Evolutionary conservation across 2,797 vertebrate species (phyloP).

Genomic region (Erethizon dorsatum): DNA sequence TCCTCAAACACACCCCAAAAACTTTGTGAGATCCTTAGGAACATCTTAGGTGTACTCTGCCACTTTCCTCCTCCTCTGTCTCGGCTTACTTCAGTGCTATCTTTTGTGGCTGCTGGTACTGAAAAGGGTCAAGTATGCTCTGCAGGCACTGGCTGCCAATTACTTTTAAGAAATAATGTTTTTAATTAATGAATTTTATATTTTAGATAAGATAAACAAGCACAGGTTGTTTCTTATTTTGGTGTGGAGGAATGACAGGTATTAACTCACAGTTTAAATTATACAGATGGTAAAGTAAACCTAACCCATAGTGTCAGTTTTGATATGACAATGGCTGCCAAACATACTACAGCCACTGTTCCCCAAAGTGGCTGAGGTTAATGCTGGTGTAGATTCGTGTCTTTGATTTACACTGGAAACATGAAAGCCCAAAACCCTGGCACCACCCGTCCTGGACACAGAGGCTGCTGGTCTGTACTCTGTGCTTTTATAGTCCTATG

Average conservation of each 20-base stretch:
- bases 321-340: not conserved
- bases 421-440: not conserved
- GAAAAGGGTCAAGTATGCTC: not conserved
- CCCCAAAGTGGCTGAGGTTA: not conserved
- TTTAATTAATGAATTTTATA: constrained; percentile 63
- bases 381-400: not conserved
- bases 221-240: constrained; percentile 57
- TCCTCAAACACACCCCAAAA: constrained; percentile 8
- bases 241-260: constrained; percentile 21
- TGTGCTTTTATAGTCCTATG: constrained; percentile 16
- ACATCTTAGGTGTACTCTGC: not conserved
- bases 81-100: not conserved
- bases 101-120: not conserved
- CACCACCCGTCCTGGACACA: not conserved
- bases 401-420: constrained; percentile 23
- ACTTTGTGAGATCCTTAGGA: not conserved
- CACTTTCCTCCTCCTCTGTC: not conserved
- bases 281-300: not conserved
- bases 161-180: not conserved
- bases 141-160: not conserved
- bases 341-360: not conserved
- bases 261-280: constrained; percentile 18
- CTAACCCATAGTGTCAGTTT: constrained; percentile 51
- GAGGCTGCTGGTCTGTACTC: not conserved
- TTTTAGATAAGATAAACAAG: constrained; percentile 38